These are phyloP conservation scores for silkworm (Bombyx mori) DNA, from an alignment of 1,140 invertebrate species.

Conservation along the genomic window ASM3026992v2 NC_085122.1:14290001-14290500, in stretches of 20 bases:
- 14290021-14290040: neutral
- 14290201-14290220: neutral
- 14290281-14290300: constrained; percentile 10
- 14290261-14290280: constrained; percentile 1
- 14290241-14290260: neutral
- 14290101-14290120: neutral
- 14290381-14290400: constrained; percentile 8
- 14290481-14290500: constrained; percentile 13
- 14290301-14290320: constrained; percentile 8
- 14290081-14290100: constrained; percentile 1
- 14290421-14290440: constrained; percentile 6
- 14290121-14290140: neutral
- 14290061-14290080: neutral
- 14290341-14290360: constrained; percentile 5
- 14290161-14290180: constrained; percentile 3
- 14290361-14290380: constrained; percentile 8
- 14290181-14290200: constrained; percentile 1
- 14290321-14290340: constrained; percentile 7
- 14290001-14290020: neutral
- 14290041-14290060: neutral
- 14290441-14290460: constrained; percentile 7
- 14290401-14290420: constrained; percentile 6
- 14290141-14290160: neutral
- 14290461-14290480: constrained; percentile 12
- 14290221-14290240: too few relatives aligned